These are phyloP conservation scores for Ichneumon xanthorius DNA, from an alignment of 2,888 invertebrate species.

Conservation along the genomic window DNA sequence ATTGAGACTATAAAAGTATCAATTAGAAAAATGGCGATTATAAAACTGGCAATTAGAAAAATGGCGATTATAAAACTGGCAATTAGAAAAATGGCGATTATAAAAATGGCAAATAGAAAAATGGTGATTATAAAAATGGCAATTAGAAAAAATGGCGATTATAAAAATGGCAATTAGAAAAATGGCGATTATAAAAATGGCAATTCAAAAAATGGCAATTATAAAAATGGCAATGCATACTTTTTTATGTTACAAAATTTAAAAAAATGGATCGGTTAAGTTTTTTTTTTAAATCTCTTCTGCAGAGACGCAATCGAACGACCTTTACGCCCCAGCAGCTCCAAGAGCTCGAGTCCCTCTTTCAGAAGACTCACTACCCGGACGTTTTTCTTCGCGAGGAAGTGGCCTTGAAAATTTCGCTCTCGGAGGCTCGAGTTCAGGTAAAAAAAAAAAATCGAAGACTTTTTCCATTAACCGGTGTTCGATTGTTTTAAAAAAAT, in stretches of 20 bases:
- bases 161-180: too few relatives aligned
- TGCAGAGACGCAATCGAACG: constrained; percentile 94
- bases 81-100: too few relatives aligned
- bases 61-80: too few relatives aligned
- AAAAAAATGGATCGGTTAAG: neutral
- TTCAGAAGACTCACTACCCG: constrained; percentile 97
- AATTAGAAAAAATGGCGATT: too few relatives aligned
- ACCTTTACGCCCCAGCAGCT: constrained; percentile 98
- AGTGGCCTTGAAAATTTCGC: constrained; percentile 94
- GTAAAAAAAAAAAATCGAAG: constrained; percentile 84
- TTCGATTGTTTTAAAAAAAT: neutral
- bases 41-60: too few relatives aligned
- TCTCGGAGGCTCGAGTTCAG: constrained; percentile 97
- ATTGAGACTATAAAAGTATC: too few relatives aligned
- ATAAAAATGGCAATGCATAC: neutral
- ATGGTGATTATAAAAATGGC: too few relatives aligned
- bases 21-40: too few relatives aligned
- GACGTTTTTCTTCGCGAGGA: constrained; percentile 96
- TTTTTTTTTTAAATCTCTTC: constrained; percentile 1
- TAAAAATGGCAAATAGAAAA: too few relatives aligned
- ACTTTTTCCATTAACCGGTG: neutral
- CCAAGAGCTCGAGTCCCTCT: constrained; percentile 95
- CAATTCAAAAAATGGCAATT: too few relatives aligned
- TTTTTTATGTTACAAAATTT: neutral
- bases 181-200: too few relatives aligned